phyloP scores from a whole-genome alignment of 1,140 invertebrate genomes.

The Coboldia fuscipes region DNA sequence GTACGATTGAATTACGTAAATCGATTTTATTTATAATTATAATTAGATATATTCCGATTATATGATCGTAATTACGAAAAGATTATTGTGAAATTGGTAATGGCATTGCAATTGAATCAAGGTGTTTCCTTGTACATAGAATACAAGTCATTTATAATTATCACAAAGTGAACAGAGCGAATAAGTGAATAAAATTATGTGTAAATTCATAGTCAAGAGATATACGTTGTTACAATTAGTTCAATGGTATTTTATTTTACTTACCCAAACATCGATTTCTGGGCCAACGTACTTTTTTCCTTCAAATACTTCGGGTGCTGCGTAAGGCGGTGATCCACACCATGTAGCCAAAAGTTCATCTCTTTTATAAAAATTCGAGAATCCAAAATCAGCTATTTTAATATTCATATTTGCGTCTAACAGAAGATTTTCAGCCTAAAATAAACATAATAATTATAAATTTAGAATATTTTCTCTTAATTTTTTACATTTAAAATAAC shows the following conservation, averaged over 20 bases:
- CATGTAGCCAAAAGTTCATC: slow-evolving; percentile 74
- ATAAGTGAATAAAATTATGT: background rate
- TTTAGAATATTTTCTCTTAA: no score
- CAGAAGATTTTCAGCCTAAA: slow-evolving; percentile 81
- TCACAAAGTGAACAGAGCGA: background rate
- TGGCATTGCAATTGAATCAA: no score
- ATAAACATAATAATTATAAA: slow-evolving; percentile 8
- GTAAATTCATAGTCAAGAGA: slow-evolving; percentile 1
- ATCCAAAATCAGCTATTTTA: slow-evolving; percentile 93
- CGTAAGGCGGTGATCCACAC: slow-evolving; percentile 96
- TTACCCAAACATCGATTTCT: slow-evolving; percentile 93
- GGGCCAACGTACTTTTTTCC: slow-evolving; percentile 91
- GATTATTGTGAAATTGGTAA: no score
- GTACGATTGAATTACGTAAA: no score
- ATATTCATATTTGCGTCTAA: slow-evolving; percentile 87
- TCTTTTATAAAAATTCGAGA: slow-evolving; percentile 77
- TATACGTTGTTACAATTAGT: slow-evolving; percentile 1
- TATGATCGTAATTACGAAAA: no score
- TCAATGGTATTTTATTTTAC: slow-evolving; percentile 10
- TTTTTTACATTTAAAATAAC: no score
- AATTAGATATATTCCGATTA: no score
- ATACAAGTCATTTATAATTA: no score
- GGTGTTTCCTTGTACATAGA: no score
- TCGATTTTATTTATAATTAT: no score
- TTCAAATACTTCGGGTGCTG: slow-evolving; percentile 93